Evolutionary conservation across 2,888 invertebrate genomes (phyloP).

Genomic region (Synanthedon tipuliformis): DNA sequence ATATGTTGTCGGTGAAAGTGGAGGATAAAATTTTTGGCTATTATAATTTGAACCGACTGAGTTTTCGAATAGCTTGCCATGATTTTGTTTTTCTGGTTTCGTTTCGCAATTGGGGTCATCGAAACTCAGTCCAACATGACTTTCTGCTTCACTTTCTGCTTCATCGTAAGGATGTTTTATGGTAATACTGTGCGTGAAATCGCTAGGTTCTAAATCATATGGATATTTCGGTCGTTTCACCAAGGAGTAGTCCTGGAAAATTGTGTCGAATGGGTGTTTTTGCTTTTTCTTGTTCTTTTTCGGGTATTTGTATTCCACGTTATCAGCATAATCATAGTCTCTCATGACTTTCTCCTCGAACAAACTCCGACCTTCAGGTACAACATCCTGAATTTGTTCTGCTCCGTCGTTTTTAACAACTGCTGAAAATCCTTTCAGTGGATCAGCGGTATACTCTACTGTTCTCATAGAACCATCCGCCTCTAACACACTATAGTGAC

Average conservation of each 20-base stretch:
- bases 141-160: conserved; percentile 32
- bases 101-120: conserved; percentile 56
- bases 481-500: conserved; percentile 76
- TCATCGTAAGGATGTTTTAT: conserved; percentile 52
- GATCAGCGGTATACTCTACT: conserved; percentile 72
- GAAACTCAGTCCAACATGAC: conserved; percentile 43
- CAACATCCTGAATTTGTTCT: conserved; percentile 11
- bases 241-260: conserved; percentile 30
- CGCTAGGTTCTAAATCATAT: conserved; percentile 44
- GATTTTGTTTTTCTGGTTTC: conserved; percentile 42
- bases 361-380: conserved; percentile 13
- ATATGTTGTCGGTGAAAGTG: conserved; percentile 26
- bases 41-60: conserved; percentile 32
- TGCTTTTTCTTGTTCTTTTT: conserved; percentile 35
- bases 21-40: conserved; percentile 18
- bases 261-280: conserved; percentile 32
- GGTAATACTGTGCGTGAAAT: conserved; percentile 48
- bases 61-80: conserved; percentile 27
- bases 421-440: conserved; percentile 69
- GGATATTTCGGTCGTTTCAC: conserved; percentile 40
- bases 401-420: conserved; percentile 61
- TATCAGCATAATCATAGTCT: conserved; percentile 50
- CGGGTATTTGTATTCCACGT: conserved; percentile 17
- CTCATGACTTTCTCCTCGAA: conserved; percentile 43
- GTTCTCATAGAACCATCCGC: conserved; percentile 74